phyloP scores from a whole-genome alignment of 1,140 invertebrate species.

The Zaprionus nigranus region DNA sequence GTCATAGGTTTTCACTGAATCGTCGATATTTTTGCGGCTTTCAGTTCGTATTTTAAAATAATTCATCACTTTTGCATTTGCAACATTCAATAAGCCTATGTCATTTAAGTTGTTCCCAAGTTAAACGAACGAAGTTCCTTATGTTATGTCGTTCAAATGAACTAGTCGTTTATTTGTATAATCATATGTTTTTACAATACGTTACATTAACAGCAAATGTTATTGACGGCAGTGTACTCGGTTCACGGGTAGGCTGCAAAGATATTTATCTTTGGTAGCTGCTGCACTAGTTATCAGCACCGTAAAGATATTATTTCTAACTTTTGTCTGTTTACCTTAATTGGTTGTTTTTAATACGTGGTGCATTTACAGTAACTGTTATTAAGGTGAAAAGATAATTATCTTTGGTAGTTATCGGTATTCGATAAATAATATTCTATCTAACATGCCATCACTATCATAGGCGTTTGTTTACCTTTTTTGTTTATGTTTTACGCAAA shows the following conservation, averaged over 20 bases:
- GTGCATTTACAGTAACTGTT: background rate
- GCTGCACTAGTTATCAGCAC: too few species aligned
- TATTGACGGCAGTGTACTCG: background rate
- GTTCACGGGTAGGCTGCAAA: background rate
- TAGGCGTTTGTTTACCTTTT: constrained; percentile 7
- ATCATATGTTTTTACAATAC: background rate
- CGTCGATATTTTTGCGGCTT: background rate
- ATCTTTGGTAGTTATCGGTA: background rate
- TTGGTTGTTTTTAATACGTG: background rate
- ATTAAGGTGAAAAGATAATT: background rate
- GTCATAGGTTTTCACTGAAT: background rate
- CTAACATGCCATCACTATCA: background rate
- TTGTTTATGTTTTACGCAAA: constrained; percentile 7
- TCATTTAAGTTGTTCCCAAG: background rate
- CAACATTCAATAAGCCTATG: background rate
- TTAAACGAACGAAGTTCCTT: background rate
- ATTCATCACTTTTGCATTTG: background rate
- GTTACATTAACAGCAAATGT: background rate
- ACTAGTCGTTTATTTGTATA: background rate
- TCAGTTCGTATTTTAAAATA: background rate
- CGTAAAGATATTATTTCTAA: too few species aligned
- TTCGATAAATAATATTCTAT: background rate
- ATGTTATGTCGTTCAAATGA: background rate
- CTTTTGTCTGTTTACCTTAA: too few species aligned
- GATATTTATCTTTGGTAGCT: too few species aligned